These are phyloP conservation scores for Hesperophylax magnus DNA, from an alignment of 1,140 invertebrate species.

Conservation along the genomic window DNA sequence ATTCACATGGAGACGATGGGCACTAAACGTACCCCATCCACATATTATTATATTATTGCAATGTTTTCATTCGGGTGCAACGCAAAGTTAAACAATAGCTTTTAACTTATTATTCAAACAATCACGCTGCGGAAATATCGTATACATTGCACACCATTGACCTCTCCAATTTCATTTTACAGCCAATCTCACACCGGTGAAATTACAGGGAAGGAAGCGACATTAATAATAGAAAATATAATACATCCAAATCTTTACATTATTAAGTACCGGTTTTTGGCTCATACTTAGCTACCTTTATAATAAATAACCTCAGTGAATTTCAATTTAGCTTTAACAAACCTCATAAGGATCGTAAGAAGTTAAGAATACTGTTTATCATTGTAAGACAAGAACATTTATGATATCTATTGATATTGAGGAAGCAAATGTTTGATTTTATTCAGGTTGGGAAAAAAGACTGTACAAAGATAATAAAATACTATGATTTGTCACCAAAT, in stretches of 20 bases:
- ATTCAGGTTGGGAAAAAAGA: neutral
- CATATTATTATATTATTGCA: constrained; percentile 7
- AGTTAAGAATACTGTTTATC: no score
- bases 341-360: no score
- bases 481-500: neutral
- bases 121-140: constrained; percentile 53
- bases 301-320: constrained; percentile 6
- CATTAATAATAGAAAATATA: constrained; percentile 9
- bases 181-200: neutral
- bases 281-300: neutral
- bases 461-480: neutral
- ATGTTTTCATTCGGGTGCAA: constrained; percentile 47
- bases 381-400: no score
- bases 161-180: constrained; percentile 40
- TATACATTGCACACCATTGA: constrained; percentile 58
- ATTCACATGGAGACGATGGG: constrained; percentile 18
- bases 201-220: neutral
- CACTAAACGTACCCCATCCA: constrained; percentile 37
- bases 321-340: neutral
- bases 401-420: no score
- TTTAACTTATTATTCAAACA: constrained; percentile 36
- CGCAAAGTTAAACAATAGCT: constrained; percentile 38
- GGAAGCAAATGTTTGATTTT: neutral
- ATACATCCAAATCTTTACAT: constrained; percentile 28
- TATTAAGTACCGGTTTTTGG: constrained; percentile 32